These are phyloP conservation scores for Falco peregrinus DNA, from an alignment of 2,797 vertebrate species.

Conservation along the genomic window DNA sequence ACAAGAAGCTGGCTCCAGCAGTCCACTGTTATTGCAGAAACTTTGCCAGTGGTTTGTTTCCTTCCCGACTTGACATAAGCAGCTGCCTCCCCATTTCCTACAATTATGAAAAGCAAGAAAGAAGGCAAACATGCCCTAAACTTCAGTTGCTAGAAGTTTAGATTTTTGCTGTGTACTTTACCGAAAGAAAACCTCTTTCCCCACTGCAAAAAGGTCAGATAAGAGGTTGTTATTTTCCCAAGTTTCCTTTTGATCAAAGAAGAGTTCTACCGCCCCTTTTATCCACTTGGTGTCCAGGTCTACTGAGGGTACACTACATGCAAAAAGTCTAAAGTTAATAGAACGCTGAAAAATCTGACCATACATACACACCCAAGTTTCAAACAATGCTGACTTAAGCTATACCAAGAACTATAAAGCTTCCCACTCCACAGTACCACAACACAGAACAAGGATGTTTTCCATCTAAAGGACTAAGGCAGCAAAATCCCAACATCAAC, in stretches of 20 bases:
- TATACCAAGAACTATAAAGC: not conserved
- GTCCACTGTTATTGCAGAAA: not conserved
- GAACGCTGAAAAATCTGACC: not conserved
- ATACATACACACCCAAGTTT: not conserved
- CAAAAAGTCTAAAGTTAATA: not conserved
- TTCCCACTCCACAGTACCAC: not conserved
- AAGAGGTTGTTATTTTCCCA: not conserved
- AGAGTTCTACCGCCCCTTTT: not conserved
- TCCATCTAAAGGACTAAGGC: not conserved
- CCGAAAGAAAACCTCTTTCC: not conserved
- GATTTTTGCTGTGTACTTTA: not conserved
- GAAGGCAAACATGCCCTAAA: not conserved
- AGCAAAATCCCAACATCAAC: not conserved
- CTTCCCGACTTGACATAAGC: not conserved
- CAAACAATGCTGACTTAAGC: not conserved
- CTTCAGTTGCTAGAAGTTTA: not conserved
- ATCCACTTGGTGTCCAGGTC: not conserved
- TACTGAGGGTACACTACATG: accelerated
- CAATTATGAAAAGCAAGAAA: conserved; percentile 2
- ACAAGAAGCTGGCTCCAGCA: not conserved
- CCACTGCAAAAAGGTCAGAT: not conserved
- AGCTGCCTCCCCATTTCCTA: not conserved
- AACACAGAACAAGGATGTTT: not conserved
- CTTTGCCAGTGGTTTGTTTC: not conserved
- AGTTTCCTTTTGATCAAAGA: not conserved